Conservation (phyloP, 2,113 vertebrate genomes). For the Sorex araneus region DNA sequence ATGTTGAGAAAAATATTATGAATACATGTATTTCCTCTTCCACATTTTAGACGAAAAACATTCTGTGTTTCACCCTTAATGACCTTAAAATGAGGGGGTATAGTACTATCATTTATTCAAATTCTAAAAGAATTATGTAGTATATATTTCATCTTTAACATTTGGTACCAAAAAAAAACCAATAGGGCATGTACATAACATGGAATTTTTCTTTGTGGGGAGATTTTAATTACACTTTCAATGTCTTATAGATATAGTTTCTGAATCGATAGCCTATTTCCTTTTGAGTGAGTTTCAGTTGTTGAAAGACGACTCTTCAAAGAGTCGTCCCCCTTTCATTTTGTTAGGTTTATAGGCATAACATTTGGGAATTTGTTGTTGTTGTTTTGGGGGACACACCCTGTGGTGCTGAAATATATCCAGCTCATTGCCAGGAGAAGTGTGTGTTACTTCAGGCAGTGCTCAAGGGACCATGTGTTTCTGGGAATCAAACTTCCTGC, state of each 20-base stretch:
- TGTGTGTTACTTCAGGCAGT: too few relatives aligned
- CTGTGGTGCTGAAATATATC: too few relatives aligned
- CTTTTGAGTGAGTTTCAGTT: neutral
- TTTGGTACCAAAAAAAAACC: neutral
- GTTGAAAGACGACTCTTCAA: neutral
- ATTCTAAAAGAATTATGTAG: neutral
- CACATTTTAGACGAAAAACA: neutral
- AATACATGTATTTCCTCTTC: neutral
- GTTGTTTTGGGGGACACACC: too few relatives aligned
- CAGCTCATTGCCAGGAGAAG: too few relatives aligned
- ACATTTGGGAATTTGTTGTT: too few relatives aligned
- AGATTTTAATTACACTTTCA: neutral
- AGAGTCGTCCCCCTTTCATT: neutral
- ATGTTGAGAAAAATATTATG: neutral
- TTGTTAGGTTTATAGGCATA: neutral
- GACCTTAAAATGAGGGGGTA: too few relatives aligned
- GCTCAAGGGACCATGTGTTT: too few relatives aligned
- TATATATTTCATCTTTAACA: neutral
- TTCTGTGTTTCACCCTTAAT: neutral
- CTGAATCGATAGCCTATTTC: neutral
- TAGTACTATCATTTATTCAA: too few relatives aligned
- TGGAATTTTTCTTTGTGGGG: neutral
- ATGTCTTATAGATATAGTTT: neutral
- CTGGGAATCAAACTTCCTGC: too few relatives aligned
- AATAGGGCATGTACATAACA: neutral